These are phyloP conservation scores for Diadema setosum DNA, from an alignment of 35 echinoderm and acorn worm genomes.

Conservation along the genomic window DNA sequence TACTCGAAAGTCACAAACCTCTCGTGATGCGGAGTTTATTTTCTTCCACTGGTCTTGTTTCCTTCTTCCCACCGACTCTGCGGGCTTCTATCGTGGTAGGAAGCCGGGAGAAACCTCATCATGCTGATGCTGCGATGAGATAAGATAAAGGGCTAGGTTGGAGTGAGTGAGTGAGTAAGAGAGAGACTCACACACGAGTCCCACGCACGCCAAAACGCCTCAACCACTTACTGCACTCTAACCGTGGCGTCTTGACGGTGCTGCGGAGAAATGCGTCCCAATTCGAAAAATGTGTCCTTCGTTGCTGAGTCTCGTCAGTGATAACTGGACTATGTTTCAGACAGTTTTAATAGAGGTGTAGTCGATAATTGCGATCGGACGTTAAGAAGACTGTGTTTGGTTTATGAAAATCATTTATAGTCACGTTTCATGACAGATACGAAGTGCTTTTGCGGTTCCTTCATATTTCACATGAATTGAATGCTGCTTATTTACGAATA, in stretches of 20 bases:
- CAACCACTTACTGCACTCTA: background rate
- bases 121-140: constrained; percentile 21
- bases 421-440: background rate
- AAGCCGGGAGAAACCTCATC: constrained; percentile 6
- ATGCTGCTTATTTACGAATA: background rate
- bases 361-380: background rate
- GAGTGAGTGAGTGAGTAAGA: constrained; percentile 10
- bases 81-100: background rate
- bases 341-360: background rate
- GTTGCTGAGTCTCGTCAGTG: background rate
- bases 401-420: background rate
- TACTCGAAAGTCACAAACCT: background rate
- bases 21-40: background rate
- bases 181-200: background rate
- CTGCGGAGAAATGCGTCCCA: background rate
- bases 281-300: background rate
- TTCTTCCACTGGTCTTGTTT: background rate
- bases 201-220: background rate
- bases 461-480: background rate
- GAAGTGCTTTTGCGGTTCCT: background rate
- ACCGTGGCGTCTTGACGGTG: background rate
- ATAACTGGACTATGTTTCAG: background rate
- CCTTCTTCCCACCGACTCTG: background rate
- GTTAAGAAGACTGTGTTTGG: too few species aligned
- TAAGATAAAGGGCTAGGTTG: background rate